Evolutionary conservation across 2,113 vertebrate species (phyloP).

Genomic region (Pomatostomus ruficeps): DNA sequence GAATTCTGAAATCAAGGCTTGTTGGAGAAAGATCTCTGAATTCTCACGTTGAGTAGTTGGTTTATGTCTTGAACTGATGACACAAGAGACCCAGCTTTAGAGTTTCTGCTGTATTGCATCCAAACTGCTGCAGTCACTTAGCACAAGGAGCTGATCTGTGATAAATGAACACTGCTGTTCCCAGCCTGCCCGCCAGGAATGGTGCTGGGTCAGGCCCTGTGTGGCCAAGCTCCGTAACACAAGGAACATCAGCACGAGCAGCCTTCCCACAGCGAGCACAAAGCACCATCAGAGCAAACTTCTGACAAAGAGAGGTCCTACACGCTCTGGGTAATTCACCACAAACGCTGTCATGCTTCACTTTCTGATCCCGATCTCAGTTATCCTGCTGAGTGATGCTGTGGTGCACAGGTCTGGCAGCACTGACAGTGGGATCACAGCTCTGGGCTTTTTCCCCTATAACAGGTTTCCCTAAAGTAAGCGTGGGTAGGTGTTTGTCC

Average conservation of each 20-base stretch:
- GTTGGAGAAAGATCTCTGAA: not conserved
- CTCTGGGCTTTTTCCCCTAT: accelerated
- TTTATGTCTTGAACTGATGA: not conserved
- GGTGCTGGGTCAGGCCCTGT: not conserved
- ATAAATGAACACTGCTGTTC: not conserved
- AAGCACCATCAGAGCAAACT: not conserved
- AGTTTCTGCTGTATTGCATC: not conserved
- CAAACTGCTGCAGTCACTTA: not conserved
- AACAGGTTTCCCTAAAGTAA: not conserved
- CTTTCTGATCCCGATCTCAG: not conserved
- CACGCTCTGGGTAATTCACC: not conserved
- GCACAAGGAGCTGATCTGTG: not conserved
- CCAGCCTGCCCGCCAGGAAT: not conserved
- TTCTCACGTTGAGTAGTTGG: not conserved
- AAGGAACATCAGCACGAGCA: not conserved
- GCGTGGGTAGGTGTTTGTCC: not conserved
- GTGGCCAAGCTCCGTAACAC: not conserved
- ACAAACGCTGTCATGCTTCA: not conserved
- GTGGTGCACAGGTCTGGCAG: not conserved
- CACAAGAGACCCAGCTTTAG: not conserved
- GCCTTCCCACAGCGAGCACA: not conserved
- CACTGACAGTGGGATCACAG: not conserved
- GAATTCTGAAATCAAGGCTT: not conserved
- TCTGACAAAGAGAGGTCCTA: not conserved
- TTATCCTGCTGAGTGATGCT: not conserved